phyloP scores from a whole-genome alignment of 1,140 invertebrate species.

The Luehdorfia chinensis region DNA sequence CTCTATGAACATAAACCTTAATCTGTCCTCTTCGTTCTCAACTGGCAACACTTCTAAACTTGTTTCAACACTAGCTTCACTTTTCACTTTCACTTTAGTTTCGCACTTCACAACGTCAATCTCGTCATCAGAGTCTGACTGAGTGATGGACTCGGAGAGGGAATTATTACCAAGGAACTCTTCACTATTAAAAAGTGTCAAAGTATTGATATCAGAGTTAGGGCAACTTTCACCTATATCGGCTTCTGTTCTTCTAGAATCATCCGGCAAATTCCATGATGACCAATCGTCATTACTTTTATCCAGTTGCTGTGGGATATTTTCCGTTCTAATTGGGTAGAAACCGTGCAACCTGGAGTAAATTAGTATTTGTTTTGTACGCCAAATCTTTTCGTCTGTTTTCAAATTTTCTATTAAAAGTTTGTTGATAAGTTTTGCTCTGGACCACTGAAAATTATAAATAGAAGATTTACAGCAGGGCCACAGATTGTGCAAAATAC shows the following conservation, averaged over 20 bases:
- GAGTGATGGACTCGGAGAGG: constrained; percentile 8
- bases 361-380: constrained; percentile 66
- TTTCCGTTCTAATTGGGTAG: constrained; percentile 43
- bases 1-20: constrained; percentile 59
- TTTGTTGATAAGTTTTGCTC: constrained; percentile 70
- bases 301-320: constrained; percentile 10
- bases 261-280: constrained; percentile 43
- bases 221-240: constrained; percentile 46
- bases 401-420: constrained; percentile 37
- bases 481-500: not conserved
- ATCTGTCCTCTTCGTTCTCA: constrained; percentile 44
- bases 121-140: constrained; percentile 52
- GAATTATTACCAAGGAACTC: constrained; percentile 16
- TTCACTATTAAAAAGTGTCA: constrained; percentile 34
- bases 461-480: not conserved
- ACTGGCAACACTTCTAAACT: constrained; percentile 49
- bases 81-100: constrained; percentile 26
- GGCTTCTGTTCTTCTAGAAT: constrained; percentile 29
- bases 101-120: constrained; percentile 45
- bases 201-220: constrained; percentile 28
- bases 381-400: constrained; percentile 41
- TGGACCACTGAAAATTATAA: constrained; percentile 70
- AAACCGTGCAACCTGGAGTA: constrained; percentile 62
- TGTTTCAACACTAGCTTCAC: constrained; percentile 19
- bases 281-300: constrained; percentile 38